phyloP scores from a whole-genome alignment of 2,797 vertebrate species.

The Karalla daura region DNA sequence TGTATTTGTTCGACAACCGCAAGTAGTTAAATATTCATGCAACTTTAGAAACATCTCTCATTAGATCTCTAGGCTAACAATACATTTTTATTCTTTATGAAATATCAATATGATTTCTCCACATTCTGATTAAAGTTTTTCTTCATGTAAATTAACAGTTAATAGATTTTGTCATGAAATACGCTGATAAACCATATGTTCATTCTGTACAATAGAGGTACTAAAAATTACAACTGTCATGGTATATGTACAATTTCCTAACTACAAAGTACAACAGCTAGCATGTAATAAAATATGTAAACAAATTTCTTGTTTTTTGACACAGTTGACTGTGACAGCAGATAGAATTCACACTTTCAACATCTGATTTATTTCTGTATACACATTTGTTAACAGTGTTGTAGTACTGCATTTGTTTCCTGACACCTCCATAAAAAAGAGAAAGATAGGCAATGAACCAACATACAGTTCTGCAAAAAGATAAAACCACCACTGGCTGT shows the following conservation, averaged over 20 bases:
- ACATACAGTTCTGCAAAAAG: conserved; percentile 81
- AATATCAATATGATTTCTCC: conserved; percentile 85
- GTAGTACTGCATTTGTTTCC: conserved; percentile 84
- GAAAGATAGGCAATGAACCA: conserved; percentile 82
- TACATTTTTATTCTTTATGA: conserved; percentile 87
- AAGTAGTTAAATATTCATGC: conserved; percentile 97
- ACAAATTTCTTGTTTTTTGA: conserved; percentile 85
- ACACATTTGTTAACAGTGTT: conserved; percentile 87
- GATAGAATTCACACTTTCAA: conserved; percentile 88
- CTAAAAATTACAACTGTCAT: conserved; percentile 87
- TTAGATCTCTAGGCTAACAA: conserved; percentile 96
- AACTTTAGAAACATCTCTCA: conserved; percentile 95
- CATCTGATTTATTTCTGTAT: conserved; percentile 87
- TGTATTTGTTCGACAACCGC: conserved; percentile 89
- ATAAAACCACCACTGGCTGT: conserved; percentile 79
- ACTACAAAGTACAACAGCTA: conserved; percentile 89
- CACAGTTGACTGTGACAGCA: conserved; percentile 88
- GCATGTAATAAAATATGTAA: conserved; percentile 91
- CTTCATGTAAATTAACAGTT: conserved; percentile 80
- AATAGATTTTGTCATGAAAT: conserved; percentile 82
- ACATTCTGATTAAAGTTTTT: conserved; percentile 81
- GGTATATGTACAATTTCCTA: conserved; percentile 87
- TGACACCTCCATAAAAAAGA: conserved; percentile 85
- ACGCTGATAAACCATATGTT: conserved; percentile 83
- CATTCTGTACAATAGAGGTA: conserved; percentile 87